Percentiles rank a stretch among this genome's conserved stretches.
Evolutionary conservation across 1,140 invertebrate genomes (phyloP).

Genomic region (Ostrea denselamellosa): DNA sequence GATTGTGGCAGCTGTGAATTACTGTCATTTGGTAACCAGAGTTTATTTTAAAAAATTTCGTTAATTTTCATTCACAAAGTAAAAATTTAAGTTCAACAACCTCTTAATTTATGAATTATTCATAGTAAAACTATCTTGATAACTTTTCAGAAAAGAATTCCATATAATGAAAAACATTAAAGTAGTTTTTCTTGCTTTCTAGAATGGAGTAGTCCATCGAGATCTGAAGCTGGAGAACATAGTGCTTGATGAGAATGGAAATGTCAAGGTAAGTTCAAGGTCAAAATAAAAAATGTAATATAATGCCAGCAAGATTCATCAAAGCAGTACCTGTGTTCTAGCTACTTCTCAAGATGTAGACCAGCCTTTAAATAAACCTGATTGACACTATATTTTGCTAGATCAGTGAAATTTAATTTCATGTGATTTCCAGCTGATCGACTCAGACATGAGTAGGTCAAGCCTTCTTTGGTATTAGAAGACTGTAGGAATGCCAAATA

Average conservation of each 20-base stretch:
- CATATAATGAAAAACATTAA: too few species aligned
- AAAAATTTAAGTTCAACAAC: neutral
- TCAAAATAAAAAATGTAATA: neutral
- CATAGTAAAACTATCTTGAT: neutral
- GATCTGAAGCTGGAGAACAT: constrained; percentile 99
- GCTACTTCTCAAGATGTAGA: neutral
- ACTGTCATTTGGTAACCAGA: constrained; percentile 93
- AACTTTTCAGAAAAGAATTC: too few species aligned
- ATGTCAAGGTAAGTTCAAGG: constrained; percentile 89
- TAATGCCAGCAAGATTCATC: neutral
- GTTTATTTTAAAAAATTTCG: neutral
- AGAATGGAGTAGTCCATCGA: constrained; percentile 89
- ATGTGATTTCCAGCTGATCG: neutral
- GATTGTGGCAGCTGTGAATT: constrained; percentile 97
- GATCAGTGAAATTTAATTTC: neutral
- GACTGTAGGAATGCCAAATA: neutral
- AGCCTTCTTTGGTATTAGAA: neutral
- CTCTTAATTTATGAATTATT: neutral
- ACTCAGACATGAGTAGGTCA: neutral
- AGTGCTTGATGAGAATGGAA: constrained; percentile 94
- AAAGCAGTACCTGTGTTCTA: neutral
- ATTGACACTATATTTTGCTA: neutral
- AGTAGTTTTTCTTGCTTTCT: constrained; percentile 61
- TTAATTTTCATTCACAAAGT: neutral
- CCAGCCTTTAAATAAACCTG: neutral